A percentile compares a stretch with the other conserved stretches of the same genome.
These are phyloP conservation scores for Illadopsis cleaveri DNA, from an alignment of 2,113 vertebrate species.

Conservation along the genomic window DNA sequence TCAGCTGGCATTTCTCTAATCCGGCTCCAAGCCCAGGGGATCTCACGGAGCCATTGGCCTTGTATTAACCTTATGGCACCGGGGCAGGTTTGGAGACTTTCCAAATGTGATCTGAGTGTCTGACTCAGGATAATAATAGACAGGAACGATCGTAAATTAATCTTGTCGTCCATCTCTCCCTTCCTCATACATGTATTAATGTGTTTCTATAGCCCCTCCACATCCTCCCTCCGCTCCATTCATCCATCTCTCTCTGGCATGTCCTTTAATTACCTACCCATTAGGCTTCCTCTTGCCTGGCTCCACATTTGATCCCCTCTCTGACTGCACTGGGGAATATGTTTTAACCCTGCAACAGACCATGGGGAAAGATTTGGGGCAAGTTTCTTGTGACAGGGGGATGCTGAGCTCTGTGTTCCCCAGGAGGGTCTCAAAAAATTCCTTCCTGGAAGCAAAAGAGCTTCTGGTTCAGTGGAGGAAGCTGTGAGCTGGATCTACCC, in stretches of 20 bases:
- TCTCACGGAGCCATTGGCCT: not conserved
- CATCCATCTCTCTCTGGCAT: slow-evolving; percentile 16
- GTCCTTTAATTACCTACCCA: slow-evolving; percentile 56
- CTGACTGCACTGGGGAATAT: not conserved
- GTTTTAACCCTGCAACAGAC: not conserved
- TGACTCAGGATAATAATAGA: slow-evolving; percentile 2
- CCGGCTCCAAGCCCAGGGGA: not conserved
- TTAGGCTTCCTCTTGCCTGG: slow-evolving; percentile 23
- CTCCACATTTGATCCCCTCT: not conserved
- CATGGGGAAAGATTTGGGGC: fast-evolving
- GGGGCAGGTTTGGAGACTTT: not conserved
- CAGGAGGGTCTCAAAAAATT: not conserved
- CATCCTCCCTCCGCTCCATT: not conserved
- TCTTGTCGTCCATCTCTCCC: not conserved
- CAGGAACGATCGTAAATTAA: not conserved
- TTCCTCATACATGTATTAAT: slow-evolving; percentile 10
- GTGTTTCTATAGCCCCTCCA: not conserved
- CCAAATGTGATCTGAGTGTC: slow-evolving; percentile 1
- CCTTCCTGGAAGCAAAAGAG: not conserved
- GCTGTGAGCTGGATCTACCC: not conserved
- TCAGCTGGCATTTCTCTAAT: not conserved
- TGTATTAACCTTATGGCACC: not conserved
- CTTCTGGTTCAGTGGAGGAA: not conserved
- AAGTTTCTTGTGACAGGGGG: not conserved
- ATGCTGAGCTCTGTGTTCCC: fast-evolving